A percentile compares a stretch with the other conserved stretches of the same genome.
phyloP scores from a whole-genome alignment of 2,888 invertebrate species.

The Nebria salina region DNA sequence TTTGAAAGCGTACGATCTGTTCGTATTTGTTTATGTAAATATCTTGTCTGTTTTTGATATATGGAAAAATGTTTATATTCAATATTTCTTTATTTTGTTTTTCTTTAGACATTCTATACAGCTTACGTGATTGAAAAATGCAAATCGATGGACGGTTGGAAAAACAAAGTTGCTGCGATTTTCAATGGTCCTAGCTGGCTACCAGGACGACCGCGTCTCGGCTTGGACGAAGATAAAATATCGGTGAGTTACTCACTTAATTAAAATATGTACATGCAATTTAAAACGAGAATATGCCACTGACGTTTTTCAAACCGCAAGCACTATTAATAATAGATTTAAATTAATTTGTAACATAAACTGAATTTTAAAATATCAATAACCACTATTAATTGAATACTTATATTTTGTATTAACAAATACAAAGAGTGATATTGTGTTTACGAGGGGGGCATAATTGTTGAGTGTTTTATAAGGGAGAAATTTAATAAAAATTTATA shows the following conservation, averaged over 20 bases:
- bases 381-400: background rate
- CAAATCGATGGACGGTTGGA: constrained; percentile 67
- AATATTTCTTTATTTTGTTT: constrained; percentile 20
- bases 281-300: background rate
- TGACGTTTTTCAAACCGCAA: background rate
- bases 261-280: background rate
- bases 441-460: background rate
- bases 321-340: background rate
- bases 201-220: constrained; percentile 80
- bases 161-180: constrained; percentile 74
- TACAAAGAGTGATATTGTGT: background rate
- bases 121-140: constrained; percentile 73
- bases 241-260: constrained; percentile 68
- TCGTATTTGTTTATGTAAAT: background rate
- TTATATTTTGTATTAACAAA: too few relatives aligned
- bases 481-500: background rate
- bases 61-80: background rate
- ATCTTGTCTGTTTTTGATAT: background rate
- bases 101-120: constrained; percentile 77
- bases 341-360: background rate
- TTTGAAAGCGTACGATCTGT: background rate
- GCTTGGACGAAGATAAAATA: constrained; percentile 78
- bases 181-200: constrained; percentile 91
- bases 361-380: background rate
- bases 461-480: background rate